phyloP scores from a whole-genome alignment of 2,888 invertebrate genomes.

The Spodoptera littoralis region DNA sequence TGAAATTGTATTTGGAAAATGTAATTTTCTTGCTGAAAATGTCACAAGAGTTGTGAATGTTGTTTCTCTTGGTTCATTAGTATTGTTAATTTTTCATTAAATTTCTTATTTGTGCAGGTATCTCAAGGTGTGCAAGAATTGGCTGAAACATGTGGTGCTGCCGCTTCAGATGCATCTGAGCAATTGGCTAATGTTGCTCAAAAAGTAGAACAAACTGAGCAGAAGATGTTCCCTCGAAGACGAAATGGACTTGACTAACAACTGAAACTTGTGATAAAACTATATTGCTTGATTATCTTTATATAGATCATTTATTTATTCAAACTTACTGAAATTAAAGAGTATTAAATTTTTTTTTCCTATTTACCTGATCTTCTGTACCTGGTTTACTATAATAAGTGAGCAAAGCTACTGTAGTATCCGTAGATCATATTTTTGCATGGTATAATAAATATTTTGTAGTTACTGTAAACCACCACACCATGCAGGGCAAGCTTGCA shows the following conservation, averaged over 20 bases:
- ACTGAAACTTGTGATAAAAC: constrained; percentile 24
- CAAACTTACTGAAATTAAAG: constrained; percentile 44
- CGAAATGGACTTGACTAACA: constrained; percentile 82
- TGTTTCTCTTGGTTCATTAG: too few relatives aligned
- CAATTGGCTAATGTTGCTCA: constrained; percentile 78
- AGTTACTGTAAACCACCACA: too few relatives aligned
- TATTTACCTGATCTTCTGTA: neutral
- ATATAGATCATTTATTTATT: constrained; percentile 32
- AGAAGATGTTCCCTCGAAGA: constrained; percentile 77
- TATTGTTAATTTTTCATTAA: neutral
- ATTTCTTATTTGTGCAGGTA: constrained; percentile 65
- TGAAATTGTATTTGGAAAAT: too few relatives aligned
- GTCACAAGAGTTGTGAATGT: too few relatives aligned
- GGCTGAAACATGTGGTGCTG: constrained; percentile 81
- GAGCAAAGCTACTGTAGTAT: too few relatives aligned
- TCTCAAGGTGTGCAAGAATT: constrained; percentile 81
- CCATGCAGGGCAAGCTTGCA: too few relatives aligned
- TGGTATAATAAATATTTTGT: too few relatives aligned
- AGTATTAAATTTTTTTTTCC: constrained; percentile 22
- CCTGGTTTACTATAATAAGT: too few relatives aligned
- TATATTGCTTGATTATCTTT: constrained; percentile 26
- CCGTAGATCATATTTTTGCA: too few relatives aligned
- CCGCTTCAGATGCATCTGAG: constrained; percentile 79
- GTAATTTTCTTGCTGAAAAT: too few relatives aligned
- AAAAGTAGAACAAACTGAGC: constrained; percentile 79